Percentiles rank a stretch among this genome's conserved stretches.
These are phyloP conservation scores for Pitta sordida DNA, from an alignment of 2,113 vertebrate species.

Conservation along the genomic window DNA sequence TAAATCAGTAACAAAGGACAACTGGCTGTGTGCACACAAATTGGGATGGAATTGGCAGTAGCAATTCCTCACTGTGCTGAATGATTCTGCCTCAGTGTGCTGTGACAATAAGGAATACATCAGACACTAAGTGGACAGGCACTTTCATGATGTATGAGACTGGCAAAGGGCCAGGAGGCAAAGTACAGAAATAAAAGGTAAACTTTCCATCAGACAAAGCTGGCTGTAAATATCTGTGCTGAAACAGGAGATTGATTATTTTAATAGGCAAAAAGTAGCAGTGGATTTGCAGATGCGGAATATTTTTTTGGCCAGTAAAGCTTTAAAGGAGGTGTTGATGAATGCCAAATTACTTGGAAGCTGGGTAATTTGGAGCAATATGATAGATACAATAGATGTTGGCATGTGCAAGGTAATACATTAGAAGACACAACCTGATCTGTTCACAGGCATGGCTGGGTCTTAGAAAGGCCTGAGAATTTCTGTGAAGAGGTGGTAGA, in stretches of 20 bases:
- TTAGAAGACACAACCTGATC: background rate
- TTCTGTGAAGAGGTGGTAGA: background rate
- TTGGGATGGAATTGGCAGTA: background rate
- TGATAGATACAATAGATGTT: background rate
- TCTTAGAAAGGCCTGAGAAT: background rate
- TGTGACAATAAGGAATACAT: background rate
- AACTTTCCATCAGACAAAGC: background rate
- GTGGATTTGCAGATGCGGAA: background rate
- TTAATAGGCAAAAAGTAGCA: background rate
- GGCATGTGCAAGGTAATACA: background rate
- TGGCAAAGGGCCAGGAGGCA: background rate
- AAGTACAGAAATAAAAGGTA: background rate
- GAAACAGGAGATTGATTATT: background rate
- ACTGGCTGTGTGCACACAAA: background rate
- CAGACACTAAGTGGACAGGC: background rate
- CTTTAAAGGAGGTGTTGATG: background rate
- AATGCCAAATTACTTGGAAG: background rate
- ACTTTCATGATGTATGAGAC: background rate
- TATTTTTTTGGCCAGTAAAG: background rate
- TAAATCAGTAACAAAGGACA: background rate
- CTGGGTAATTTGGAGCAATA: background rate
- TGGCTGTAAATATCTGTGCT: background rate
- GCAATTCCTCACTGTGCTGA: background rate
- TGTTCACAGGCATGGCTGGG: background rate
- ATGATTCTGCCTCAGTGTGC: background rate